Evolutionary conservation across 2,113 vertebrate species (phyloP).

Genomic region (Rhabdornis inornatus): DNA sequence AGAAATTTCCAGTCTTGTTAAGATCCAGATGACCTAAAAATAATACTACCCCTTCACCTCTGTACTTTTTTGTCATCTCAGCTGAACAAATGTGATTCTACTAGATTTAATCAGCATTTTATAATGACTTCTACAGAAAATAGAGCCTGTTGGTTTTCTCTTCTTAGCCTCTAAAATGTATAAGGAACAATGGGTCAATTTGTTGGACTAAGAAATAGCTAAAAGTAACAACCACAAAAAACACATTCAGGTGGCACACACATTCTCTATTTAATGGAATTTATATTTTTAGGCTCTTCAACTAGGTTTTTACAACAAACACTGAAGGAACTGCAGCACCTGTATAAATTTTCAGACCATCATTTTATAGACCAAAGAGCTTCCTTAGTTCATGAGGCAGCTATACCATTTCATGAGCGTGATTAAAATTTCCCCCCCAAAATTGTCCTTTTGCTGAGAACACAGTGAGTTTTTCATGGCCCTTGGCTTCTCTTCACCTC

Average conservation of each 20-base stretch:
- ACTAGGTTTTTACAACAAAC: background rate
- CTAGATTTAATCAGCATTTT: constrained; percentile 1
- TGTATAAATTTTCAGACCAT: background rate
- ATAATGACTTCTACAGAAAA: background rate
- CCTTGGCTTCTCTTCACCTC: background rate
- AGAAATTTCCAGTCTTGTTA: constrained; percentile 29
- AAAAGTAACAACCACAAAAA: background rate
- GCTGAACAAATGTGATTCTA: background rate
- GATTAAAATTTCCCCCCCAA: background rate
- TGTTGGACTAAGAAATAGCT: background rate
- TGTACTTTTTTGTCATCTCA: background rate
- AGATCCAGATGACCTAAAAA: constrained; percentile 26
- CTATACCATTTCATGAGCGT: background rate
- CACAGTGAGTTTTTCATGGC: background rate
- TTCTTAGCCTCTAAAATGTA: background rate
- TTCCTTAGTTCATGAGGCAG: background rate
- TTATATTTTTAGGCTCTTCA: background rate
- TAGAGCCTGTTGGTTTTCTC: background rate
- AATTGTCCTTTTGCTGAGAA: background rate
- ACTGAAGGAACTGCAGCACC: background rate
- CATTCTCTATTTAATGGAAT: background rate
- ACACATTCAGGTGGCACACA: background rate
- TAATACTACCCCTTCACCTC: constrained; percentile 1
- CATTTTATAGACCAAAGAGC: background rate
- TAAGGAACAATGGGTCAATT: background rate